These are phyloP conservation scores for Eupithecia subfuscata DNA, from an alignment of 2,888 invertebrate species.

Conservation along the genomic window DNA sequence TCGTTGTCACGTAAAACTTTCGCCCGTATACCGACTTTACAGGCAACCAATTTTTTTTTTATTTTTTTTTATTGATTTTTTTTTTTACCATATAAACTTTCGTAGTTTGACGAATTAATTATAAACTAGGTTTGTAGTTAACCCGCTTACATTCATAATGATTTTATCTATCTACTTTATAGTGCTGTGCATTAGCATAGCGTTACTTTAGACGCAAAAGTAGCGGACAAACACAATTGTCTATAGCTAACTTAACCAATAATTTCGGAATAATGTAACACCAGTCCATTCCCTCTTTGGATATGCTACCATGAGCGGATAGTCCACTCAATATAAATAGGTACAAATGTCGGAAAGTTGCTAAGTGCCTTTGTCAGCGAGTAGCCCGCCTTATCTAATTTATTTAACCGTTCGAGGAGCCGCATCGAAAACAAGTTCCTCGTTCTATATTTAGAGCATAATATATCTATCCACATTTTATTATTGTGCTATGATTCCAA, in stretches of 20 bases:
- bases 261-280: not conserved
- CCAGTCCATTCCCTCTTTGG: not conserved
- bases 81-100: too few relatives aligned
- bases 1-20: too few relatives aligned
- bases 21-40: too few relatives aligned
- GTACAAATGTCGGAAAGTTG: conserved; percentile 69
- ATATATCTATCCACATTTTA: conserved; percentile 34
- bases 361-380: conserved; percentile 68
- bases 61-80: too few relatives aligned
- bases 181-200: too few relatives aligned
- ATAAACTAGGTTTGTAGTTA: too few relatives aligned
- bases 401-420: conserved; percentile 71
- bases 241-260: not conserved
- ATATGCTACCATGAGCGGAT: not conserved
- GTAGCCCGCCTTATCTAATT: conserved; percentile 74
- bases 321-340: conserved; percentile 57
- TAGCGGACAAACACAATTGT: not conserved
- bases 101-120: too few relatives aligned
- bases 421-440: conserved; percentile 67
- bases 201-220: too few relatives aligned
- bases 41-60: too few relatives aligned
- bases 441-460: conserved; percentile 41
- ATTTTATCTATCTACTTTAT: too few relatives aligned
- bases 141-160: too few relatives aligned
- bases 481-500: not conserved